These are phyloP conservation scores for Vireo altiloquus DNA, from an alignment of 2,113 vertebrate genomes.

Conservation along the genomic window DNA sequence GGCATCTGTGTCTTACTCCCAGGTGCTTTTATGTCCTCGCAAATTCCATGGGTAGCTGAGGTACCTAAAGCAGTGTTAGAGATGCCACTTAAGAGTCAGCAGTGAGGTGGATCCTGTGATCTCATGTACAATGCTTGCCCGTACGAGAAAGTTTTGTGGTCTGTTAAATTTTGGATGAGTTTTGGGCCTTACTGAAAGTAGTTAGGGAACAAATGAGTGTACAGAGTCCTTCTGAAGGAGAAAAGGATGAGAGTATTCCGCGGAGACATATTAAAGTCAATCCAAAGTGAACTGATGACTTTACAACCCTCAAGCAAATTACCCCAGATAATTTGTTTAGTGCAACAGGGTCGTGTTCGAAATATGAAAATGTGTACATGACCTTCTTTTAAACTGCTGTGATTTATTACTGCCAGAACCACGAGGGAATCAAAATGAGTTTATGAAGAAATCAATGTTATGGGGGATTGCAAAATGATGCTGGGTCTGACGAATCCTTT, in stretches of 20 bases:
- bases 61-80: neutral
- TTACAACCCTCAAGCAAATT: slow-evolving; percentile 28
- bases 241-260: slow-evolving; percentile 26
- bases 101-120: neutral
- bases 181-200: slow-evolving; percentile 1
- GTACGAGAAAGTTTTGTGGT: neutral
- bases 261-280: slow-evolving; percentile 13
- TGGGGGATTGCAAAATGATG: slow-evolving; percentile 24
- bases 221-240: neutral
- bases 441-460: slow-evolving; percentile 5
- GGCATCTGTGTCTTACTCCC: neutral
- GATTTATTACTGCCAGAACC: slow-evolving; percentile 40
- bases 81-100: neutral
- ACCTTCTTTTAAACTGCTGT: slow-evolving; percentile 44
- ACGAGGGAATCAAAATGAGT: neutral
- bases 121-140: neutral
- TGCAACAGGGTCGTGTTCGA: neutral
- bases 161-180: neutral
- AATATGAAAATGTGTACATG: slow-evolving; percentile 44
- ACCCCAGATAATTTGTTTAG: slow-evolving; percentile 2
- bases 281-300: slow-evolving; percentile 38
- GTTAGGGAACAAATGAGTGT: slow-evolving; percentile 17
- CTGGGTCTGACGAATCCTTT: neutral
- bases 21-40: neutral
- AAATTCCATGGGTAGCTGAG: neutral